phyloP scores from a whole-genome alignment of 2,797 vertebrate genomes.

The Gastrophryne carolinensis region DNA sequence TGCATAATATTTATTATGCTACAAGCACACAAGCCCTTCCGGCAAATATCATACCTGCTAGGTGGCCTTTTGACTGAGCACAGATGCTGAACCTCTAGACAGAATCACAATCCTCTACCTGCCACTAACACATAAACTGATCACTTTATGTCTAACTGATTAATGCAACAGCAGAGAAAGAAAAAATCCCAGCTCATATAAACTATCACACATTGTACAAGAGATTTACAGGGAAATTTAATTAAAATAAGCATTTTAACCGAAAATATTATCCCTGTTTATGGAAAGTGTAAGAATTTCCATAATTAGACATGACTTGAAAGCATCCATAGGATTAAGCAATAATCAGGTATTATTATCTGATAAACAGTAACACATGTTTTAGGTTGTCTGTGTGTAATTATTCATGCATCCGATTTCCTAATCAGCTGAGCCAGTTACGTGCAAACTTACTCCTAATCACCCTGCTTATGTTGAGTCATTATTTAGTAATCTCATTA shows the following conservation, averaged over 20 bases:
- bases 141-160: no score
- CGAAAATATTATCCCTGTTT: neutral
- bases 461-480: constrained; percentile 37
- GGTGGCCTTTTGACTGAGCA: no score
- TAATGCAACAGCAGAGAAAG: neutral
- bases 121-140: no score
- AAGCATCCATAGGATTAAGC: neutral
- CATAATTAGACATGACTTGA: neutral
- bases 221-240: neutral
- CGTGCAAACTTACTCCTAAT: constrained; percentile 25
- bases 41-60: no score
- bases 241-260: neutral
- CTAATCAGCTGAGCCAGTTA: constrained; percentile 36
- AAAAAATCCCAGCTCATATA: neutral
- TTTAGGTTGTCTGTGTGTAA: constrained; percentile 1
- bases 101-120: no score
- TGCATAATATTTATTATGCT: no score
- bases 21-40: no score
- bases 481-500: constrained; percentile 45
- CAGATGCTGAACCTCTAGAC: no score
- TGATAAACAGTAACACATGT: constrained; percentile 6
- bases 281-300: neutral
- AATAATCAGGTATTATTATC: neutral
- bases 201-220: neutral
- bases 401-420: constrained; percentile 34